Base-by-base conservation (phyloP, 1,140 invertebrate genomes). In the Lamellibrachia luymesi region DNA sequence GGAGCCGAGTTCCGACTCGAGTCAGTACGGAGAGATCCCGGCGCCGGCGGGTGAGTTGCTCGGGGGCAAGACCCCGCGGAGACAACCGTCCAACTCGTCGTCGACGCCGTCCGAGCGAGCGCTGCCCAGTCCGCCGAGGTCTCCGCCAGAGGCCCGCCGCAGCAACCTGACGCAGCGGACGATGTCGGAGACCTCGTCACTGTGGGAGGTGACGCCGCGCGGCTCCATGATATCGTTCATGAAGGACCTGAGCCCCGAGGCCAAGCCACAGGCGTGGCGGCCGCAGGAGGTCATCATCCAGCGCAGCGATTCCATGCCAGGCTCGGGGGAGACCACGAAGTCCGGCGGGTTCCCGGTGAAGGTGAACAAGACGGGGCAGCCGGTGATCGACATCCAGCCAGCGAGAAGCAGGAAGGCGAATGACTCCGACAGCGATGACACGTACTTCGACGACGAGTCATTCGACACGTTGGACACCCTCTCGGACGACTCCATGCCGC, bases 121-220 rank as follows among this genome's bases (percentile, higher is more conserved):
- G 13, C 64, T 80, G 64, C 64, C 64, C 64, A 80, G 64, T 22
- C 64, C 64, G 64, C 64, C 64, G 64, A 91, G 50, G 90, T 51
- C 90, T 13, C 90, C 90, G 49, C 8, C 5, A 10, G 90, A 91
- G 10, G 50, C 22, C 49, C 90, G 25, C 38, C 38, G 50, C 90
- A 51, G 49, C 49, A 17, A 51, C 17, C 90, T 91, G 17, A 91
- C 49, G 38, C 90, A 91, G 50, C 90, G 50, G 90, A 49, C 49
- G 13, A 51, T 51, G 49, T 49, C 90, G 38, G 93, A 92, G 22
- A 50, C 56, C 7, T 51, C 50, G 17, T 91, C 90, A 6, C 91
- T 93, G 50, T 93, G 93, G 93, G 93, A 93, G 38, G 93, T 93
- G 90, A 93, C 93, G 7, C 93, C 93, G 5, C 90, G 90, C 22